phyloP scores from a whole-genome alignment of 2,113 vertebrate genomes.

The Steatornis caripensis region DNA sequence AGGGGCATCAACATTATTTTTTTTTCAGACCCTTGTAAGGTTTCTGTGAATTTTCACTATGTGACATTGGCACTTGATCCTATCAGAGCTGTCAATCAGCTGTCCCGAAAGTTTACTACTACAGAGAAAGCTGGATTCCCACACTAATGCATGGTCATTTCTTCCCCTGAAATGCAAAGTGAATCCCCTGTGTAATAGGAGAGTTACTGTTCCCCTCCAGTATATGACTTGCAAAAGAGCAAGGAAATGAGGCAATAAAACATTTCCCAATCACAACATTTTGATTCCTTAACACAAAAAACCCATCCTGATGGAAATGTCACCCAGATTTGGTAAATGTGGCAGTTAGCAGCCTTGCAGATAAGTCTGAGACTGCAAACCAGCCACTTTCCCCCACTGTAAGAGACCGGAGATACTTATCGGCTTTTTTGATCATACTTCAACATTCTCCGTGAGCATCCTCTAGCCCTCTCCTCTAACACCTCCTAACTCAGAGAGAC shows the following conservation, averaged over 20 bases:
- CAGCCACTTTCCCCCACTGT: fast-evolving
- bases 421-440: background rate
- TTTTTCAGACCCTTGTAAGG: background rate
- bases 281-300: background rate
- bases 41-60: background rate
- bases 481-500: background rate
- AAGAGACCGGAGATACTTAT: background rate
- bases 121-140: background rate
- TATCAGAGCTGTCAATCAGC: background rate
- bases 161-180: background rate
- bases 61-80: no score
- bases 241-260: background rate
- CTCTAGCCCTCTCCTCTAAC: background rate
- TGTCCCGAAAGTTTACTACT: background rate
- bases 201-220: background rate
- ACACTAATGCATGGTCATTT: background rate
- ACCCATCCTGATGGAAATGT: background rate
- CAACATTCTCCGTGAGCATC: background rate
- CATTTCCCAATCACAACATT: background rate
- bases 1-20: background rate
- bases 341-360: background rate
- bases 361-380: background rate
- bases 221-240: background rate
- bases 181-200: fast-evolving
- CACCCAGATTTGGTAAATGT: background rate